Evolutionary conservation across 2,888 invertebrate genomes (phyloP).

Genomic region (Charanyca ferruginea): DNA sequence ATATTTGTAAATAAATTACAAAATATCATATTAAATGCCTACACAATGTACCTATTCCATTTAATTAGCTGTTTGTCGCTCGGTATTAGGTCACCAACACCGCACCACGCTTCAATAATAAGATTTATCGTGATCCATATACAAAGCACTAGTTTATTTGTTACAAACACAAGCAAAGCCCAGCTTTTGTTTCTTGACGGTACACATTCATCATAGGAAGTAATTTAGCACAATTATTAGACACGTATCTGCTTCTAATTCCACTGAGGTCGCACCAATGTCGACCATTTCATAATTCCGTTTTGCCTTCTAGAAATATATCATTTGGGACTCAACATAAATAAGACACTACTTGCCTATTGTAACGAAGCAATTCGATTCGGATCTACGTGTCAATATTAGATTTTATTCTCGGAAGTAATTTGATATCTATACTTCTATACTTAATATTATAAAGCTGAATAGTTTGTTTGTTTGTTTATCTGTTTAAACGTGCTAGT

Average conservation of each 20-base stretch:
- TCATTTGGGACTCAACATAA: conserved; percentile 69
- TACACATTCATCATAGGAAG: conserved; percentile 82
- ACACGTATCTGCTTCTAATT: conserved; percentile 83
- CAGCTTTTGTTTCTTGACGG: conserved; percentile 33
- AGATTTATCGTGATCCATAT: conserved; percentile 13
- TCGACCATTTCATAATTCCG: conserved; percentile 75
- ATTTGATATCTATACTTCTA: conserved; percentile 72
- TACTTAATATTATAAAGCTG: too few relatives aligned
- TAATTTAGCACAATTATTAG: conserved; percentile 85
- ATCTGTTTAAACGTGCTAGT: too few relatives aligned
- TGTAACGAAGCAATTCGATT: conserved; percentile 75
- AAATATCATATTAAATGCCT: conserved; percentile 3
- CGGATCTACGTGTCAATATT: conserved; percentile 81
- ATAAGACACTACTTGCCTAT: conserved; percentile 66
- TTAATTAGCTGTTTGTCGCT: conserved; percentile 53
- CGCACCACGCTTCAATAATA: conserved; percentile 20
- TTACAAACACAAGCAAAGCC: conserved; percentile 18
- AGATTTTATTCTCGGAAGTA: conserved; percentile 80
- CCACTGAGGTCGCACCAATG: conserved; percentile 84
- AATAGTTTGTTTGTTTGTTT: too few relatives aligned
- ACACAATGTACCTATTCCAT: conserved; percentile 20
- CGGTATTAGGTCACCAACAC: conserved; percentile 45
- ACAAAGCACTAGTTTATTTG: conserved; percentile 21
- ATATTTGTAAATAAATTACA: conserved; percentile 3
- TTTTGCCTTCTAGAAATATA: conserved; percentile 70